These are phyloP conservation scores for Cichladusa arquata DNA, from an alignment of 2,113 vertebrate genomes.

Conservation along the genomic window DNA sequence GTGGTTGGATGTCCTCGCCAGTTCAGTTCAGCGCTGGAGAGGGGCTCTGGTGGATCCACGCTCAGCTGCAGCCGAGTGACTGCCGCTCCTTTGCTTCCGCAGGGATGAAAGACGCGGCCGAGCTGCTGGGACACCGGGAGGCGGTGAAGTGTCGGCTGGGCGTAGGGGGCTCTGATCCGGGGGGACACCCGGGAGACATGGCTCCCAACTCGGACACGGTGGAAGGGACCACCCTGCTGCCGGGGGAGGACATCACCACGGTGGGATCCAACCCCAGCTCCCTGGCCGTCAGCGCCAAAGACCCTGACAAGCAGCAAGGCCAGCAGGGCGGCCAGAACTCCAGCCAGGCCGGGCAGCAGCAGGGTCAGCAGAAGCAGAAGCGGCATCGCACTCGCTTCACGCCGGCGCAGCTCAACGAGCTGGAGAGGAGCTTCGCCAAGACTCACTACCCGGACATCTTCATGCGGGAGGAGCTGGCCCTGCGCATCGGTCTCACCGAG, in stretches of 20 bases:
- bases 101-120: constrained; percentile 99
- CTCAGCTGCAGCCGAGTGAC: constrained; percentile 40
- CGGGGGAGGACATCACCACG: constrained; percentile 91
- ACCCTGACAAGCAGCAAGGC: constrained; percentile 89
- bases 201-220: constrained; percentile 88
- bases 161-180: constrained; percentile 86
- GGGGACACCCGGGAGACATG: constrained; percentile 91
- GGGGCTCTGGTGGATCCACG: neutral
- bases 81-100: constrained; percentile 59
- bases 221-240: constrained; percentile 89
- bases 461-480: constrained; percentile 93
- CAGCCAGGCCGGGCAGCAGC: constrained; percentile 81
- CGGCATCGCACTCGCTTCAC: constrained; percentile 95
- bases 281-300: constrained; percentile 88
- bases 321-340: constrained; percentile 77
- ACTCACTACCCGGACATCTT: constrained; percentile 97
- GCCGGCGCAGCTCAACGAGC: constrained; percentile 92
- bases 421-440: constrained; percentile 96
- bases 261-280: constrained; percentile 89
- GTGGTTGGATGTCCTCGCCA: neutral
- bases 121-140: constrained; percentile 94
- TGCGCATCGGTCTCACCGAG: constrained; percentile 92
- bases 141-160: constrained; percentile 91
- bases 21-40: neutral
- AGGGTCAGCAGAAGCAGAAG: constrained; percentile 91